phyloP scores from a whole-genome alignment of 2,888 invertebrate species.

The Drosophila peninsularis region DNA sequence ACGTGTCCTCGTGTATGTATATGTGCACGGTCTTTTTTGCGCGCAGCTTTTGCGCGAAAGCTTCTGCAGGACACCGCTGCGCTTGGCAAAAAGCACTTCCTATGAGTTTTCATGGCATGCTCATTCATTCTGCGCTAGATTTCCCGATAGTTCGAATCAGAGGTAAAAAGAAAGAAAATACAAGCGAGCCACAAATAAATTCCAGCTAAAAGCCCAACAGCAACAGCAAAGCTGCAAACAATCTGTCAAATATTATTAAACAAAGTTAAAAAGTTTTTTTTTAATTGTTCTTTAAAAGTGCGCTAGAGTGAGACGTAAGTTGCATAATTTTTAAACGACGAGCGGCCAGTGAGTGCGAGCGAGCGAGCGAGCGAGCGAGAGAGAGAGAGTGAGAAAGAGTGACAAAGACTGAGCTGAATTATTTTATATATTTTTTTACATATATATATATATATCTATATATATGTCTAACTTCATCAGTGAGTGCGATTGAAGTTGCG shows the following conservation, averaged over 20 bases:
- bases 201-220: conserved; percentile 17
- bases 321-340: conserved; percentile 56
- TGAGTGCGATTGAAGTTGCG: conserved; percentile 14
- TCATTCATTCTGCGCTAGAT: conserved; percentile 82
- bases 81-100: conserved; percentile 65
- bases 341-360: not conserved
- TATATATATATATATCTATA: not conserved
- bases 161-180: conserved; percentile 52
- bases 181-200: conserved; percentile 13
- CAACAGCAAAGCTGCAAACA: not conserved
- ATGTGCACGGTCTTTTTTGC: conserved; percentile 27
- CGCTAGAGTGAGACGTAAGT: conserved; percentile 84
- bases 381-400: conserved; percentile 10
- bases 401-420: conserved; percentile 12
- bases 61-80: conserved; percentile 60
- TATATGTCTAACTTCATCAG: not conserved
- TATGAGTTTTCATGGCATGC: conserved; percentile 65
- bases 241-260: not conserved
- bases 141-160: conserved; percentile 82
- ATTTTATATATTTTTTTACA: conserved; percentile 3
- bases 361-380: not conserved
- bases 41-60: conserved; percentile 49
- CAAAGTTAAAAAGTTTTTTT: conserved; percentile 33
- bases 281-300: conserved; percentile 58
- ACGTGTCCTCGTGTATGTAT: conserved; percentile 47